Percentiles rank a stretch among this genome's conserved stretches.
These are phyloP conservation scores for Plagodis dolabraria DNA, from an alignment of 2,888 invertebrate species.

Conservation along the genomic window DNA sequence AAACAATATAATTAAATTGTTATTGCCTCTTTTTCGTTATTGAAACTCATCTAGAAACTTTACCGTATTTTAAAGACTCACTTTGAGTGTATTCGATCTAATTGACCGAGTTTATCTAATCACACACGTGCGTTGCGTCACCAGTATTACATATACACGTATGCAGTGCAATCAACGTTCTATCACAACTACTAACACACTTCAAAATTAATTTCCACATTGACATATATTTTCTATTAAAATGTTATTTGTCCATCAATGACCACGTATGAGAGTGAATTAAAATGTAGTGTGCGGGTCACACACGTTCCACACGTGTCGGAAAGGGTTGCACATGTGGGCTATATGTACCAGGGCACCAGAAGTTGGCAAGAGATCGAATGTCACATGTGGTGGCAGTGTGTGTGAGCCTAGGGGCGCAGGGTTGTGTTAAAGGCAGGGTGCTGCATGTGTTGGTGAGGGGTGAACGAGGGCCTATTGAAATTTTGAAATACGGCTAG, in stretches of 20 bases:
- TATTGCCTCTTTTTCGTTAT: too few species aligned
- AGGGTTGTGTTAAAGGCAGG: conserved; percentile 39
- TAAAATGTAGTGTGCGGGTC: conserved; percentile 47
- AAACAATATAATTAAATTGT: too few species aligned
- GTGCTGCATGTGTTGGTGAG: conserved; percentile 37
- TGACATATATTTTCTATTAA: background rate
- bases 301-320: conserved; percentile 60
- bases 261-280: conserved; percentile 18
- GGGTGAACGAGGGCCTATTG: conserved; percentile 30
- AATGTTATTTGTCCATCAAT: background rate
- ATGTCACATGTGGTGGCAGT: conserved; percentile 66
- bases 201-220: background rate
- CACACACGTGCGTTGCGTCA: too few species aligned
- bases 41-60: too few species aligned
- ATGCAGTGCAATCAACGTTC: too few species aligned
- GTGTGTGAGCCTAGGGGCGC: conserved; percentile 50
- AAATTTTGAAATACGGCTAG: too few species aligned
- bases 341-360: conserved; percentile 77
- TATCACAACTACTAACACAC: too few species aligned
- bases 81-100: too few species aligned
- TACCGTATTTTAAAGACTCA: too few species aligned
- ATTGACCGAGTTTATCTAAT: too few species aligned
- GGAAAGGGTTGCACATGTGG: conserved; percentile 83
- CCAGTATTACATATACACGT: too few species aligned
- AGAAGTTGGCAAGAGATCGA: conserved; percentile 55